phyloP scores from a whole-genome alignment of 2,797 vertebrate species.

The Mus spretus region DNA sequence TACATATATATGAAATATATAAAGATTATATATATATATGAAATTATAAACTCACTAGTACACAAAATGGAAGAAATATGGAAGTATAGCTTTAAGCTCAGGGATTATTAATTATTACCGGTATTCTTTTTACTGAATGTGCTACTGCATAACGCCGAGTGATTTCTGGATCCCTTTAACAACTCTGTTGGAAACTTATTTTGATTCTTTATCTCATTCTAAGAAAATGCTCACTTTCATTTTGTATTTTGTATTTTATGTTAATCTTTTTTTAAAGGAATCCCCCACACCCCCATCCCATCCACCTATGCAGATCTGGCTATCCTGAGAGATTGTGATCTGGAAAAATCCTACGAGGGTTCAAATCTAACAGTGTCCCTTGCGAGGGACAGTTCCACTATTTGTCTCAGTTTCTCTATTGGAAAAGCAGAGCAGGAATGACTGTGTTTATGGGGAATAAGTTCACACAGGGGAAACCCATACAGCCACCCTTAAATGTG shows the following conservation, averaged over 20 bases:
- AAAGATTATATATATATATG: too few species aligned
- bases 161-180: background rate
- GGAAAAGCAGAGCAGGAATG: background rate
- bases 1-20: too few species aligned
- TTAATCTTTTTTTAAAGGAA: background rate
- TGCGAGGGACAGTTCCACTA: background rate
- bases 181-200: conserved; percentile 5
- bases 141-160: background rate
- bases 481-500: background rate
- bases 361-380: background rate
- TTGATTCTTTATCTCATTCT: background rate
- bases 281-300: background rate
- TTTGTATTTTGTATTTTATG: background rate
- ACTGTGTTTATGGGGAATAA: background rate
- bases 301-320: background rate
- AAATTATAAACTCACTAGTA: background rate
- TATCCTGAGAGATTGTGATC: background rate
- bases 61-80: background rate
- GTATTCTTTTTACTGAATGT: background rate
- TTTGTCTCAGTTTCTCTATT: background rate
- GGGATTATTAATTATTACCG: background rate
- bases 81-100: background rate
- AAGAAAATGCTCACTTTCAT: conserved; percentile 35
- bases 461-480: background rate
- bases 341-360: background rate